Evolutionary conservation across 2,797 vertebrate species (phyloP), one percentile per base, ranked within the genome.

Genomic region (Bradypodion pumilum): DNA sequence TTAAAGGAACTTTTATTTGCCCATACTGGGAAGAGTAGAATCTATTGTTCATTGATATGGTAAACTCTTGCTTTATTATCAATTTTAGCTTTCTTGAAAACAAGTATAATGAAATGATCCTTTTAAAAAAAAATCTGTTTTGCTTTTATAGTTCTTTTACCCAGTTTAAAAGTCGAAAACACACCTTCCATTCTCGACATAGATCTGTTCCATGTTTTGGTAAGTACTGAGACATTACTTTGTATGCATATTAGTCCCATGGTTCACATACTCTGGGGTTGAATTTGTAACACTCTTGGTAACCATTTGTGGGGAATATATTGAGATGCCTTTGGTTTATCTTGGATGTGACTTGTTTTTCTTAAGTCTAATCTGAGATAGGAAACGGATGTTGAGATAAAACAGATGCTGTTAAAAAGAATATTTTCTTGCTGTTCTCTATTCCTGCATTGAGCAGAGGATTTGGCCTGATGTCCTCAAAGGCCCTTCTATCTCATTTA

Each of bases 151-250:
- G 99, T 97, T 90, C 91, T 99, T 92, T 91, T 99, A 56, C 98
- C 98, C 10, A 91, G 92, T 83, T 86, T 97, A 87, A 95, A 97
- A 94, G 95, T 93, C 87, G 97, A 98, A 87, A 96, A 95, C 85
- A 97, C 95, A 59, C 97, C 97, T 16, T 98, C 96, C 68, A 92
- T 99, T 89, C 94, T 99, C 88, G 98, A 98, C 92, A 95, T 98
- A 87, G 98, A 99, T 95, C 96, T 97, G 76, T 98, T 99, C 95
- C 98, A 99, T 93, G 82, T 98, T 86, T 94, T 99, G 97, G 99
- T 99, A 96, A 95, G 97, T 42, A 79, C 60, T 65, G 12, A 82
- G 25, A 7, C 60, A 3, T 70, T 15, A 84, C 84, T 88, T 42
- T 78, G 6, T 74, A 63, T 82, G 3, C 10, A 83, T n/a, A 52